Conservation (phyloP, 2,888 invertebrate genomes). For the Chymomyza procnemis region DNA sequence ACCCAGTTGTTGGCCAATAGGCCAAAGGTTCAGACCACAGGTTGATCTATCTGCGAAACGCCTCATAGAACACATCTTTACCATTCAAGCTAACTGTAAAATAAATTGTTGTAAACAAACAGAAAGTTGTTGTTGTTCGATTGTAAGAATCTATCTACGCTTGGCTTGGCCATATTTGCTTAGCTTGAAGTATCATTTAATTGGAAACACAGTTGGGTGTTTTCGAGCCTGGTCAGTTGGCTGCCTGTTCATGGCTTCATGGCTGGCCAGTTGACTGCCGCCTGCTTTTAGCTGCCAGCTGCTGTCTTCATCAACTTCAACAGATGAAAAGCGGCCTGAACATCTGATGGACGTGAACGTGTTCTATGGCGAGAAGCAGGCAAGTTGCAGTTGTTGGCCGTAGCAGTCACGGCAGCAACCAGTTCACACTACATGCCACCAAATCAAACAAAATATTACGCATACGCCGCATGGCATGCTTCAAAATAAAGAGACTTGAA, state of each 20-base stretch:
- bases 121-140: constrained; percentile 59
- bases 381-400: no score
- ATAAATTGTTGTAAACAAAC: constrained; percentile 53
- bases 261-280: constrained; percentile 42
- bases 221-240: constrained; percentile 57
- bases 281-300: constrained; percentile 16
- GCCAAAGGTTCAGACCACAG: neutral
- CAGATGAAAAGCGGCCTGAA: constrained; percentile 40
- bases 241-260: constrained; percentile 63
- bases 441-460: constrained; percentile 56
- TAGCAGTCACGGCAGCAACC: constrained; percentile 34
- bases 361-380: neutral
- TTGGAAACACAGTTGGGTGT: constrained; percentile 73
- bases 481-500: neutral
- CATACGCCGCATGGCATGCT: constrained; percentile 54
- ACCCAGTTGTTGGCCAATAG: constrained; percentile 21
- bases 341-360: constrained; percentile 70
- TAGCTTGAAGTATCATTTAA: constrained; percentile 57
- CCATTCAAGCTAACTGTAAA: constrained; percentile 42
- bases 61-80: neutral
- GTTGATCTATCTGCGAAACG: neutral
- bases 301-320: constrained; percentile 55
- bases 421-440: constrained; percentile 45
- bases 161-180: neutral
- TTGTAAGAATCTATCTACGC: neutral